Evolutionary conservation across 2,797 vertebrate species (phyloP), one percentile per base, ranked within the genome.

Genomic region (Sebastes itinus): DNA sequence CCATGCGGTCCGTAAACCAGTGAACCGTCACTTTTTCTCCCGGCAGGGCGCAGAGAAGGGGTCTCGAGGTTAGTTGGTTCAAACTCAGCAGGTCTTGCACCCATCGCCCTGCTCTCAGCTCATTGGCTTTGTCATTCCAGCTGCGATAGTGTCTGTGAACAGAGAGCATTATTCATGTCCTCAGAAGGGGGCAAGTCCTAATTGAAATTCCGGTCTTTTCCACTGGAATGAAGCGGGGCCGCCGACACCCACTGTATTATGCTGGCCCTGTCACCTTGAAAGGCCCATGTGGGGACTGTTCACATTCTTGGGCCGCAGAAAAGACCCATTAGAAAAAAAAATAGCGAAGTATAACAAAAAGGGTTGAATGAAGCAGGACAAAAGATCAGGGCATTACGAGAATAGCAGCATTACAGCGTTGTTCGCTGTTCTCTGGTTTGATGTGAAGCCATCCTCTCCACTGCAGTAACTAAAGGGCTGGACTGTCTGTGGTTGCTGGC

Each of bases 141-240:
- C 93, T 93, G 90, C 72, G 90, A 91, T 86, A 83, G 87, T 92
- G 92, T 92, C 89, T 79, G 85, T 88, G 93, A 95, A 95, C 94
- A 94, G 89, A 94, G 90, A 91, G 87, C 91, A 94, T 94, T 94
- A 95, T 95, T 95, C 94, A 92, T 90, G 89, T 92, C 92, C 92
- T 89, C 88, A 86, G 91, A 90, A 90, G 90, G 93, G 90, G 87
- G 87, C 84, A 87, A 80, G 77, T 89, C 88, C 95, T 95, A 93
- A 96, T 96, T 96, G 90, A 95, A 93, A 96, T 96, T 96, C 95
- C 86, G n/a, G 90, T 91, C 93, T 89, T 88, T 93, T 92, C 81
- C 72, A 85, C 78, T 87, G 90, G 88, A 93, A 92, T 86, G 88
- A 91, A 91, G 88, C 72, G 13, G 81, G 85, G 73, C 86, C 13